Evolutionary conservation across 1,140 invertebrate species (phyloP), one percentile per base, ranked within the genome.

Genomic region (Nasonia vitripennis): DNA sequence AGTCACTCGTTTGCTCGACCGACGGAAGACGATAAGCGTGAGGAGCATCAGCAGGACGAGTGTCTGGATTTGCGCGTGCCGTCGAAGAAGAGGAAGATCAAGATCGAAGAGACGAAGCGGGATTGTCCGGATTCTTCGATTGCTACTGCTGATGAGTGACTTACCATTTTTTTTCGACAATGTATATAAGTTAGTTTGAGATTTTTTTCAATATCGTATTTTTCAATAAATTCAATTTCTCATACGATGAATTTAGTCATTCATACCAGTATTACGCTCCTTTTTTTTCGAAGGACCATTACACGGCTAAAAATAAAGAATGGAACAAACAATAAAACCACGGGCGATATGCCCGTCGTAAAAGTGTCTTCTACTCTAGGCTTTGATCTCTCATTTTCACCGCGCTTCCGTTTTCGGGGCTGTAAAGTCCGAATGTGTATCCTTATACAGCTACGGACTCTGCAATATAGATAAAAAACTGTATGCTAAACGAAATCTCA

Each of bases 41-140:
- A 27, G 17, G 74, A 67, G 2, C 6, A 17, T n/a, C 68, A 14
- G n/a, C 48, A 75, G 41, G 55, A 78, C 45, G 85, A 83, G n/a
- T 83, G 85, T 55, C 55, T 86, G 5, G 85, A 86, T 68, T 77
- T 86, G 0, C 74, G 85, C 0, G 48, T 86, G 4, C 85, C 85
- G 0, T 73, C 68, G 5, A 78, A 51, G 34, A 83, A 77, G 45
- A 23, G 2, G 10, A 34, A 71, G 7, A 2, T 27, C 27, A 34
- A 71, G 7, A 55, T 55, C 51, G 20, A 81, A 12, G 14, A 70
- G 5, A 55, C 70, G 1, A 34, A 67, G 12, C 67, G 62, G 5
- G 41, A 34, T 0, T 51, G 77, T 34, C 83, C 77, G 12, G 68
- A 85, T 11, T 85, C 84, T 1, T 84, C 83, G 20, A 68, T 85